A percentile compares a stretch with the other conserved stretches of the same genome.
phyloP scores from a whole-genome alignment of 2,888 invertebrate species.

The Spodoptera littoralis region DNA sequence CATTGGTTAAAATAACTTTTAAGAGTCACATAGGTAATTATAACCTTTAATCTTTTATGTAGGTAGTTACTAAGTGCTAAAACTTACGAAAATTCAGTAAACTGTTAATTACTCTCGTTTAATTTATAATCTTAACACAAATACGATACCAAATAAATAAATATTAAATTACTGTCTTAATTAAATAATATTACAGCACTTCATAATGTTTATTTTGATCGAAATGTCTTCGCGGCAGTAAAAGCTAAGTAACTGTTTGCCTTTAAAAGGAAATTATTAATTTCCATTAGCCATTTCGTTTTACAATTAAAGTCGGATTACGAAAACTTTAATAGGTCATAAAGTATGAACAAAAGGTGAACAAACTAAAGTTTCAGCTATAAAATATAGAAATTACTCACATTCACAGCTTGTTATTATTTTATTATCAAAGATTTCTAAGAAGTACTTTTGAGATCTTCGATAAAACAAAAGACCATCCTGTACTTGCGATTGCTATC shows the following conservation, averaged over 20 bases:
- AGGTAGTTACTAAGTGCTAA: too few species aligned
- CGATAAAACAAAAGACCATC: conserved; percentile 39
- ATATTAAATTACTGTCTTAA: conserved; percentile 13
- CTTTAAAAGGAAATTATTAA: conserved; percentile 45
- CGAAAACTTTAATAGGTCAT: conserved; percentile 50
- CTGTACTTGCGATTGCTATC: conserved; percentile 19
- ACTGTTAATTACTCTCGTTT: too few species aligned
- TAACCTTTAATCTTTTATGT: too few species aligned
- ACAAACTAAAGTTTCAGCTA: conserved; percentile 54
- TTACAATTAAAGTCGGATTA: conserved; percentile 47
- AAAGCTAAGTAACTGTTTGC: conserved; percentile 40
- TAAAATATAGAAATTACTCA: conserved; percentile 63
- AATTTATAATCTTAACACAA: too few species aligned
- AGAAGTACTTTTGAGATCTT: conserved; percentile 54
- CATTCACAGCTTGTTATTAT: conserved; percentile 63
- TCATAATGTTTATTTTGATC: conserved; percentile 23
- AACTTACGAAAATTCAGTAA: too few species aligned
- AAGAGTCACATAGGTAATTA: too few species aligned
- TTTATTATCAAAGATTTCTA: conserved; percentile 66
- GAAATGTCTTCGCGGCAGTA: conserved; percentile 28
- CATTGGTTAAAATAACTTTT: too few species aligned
- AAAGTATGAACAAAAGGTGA: conserved; percentile 53
- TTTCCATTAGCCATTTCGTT: conserved; percentile 51
- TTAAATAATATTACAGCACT: neutral
- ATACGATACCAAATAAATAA: conserved; percentile 5